A percentile compares a stretch with the other conserved stretches of the same genome.
These are phyloP conservation scores for Amitus sp. DNA, from an alignment of 2,888 invertebrate species.

Conservation along the genomic window DNA sequence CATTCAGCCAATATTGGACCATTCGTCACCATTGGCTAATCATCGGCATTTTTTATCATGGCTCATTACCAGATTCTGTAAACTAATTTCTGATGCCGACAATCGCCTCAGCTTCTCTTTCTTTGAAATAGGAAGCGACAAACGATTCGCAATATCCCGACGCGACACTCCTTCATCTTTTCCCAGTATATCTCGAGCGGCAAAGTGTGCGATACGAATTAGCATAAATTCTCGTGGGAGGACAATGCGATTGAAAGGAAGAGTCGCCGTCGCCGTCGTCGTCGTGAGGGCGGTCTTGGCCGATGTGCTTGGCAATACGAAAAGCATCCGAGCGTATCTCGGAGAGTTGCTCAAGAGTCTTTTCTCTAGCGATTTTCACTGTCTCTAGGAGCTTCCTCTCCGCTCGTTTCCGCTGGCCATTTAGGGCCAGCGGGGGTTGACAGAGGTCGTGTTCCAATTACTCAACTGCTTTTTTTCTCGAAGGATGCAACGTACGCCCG, in stretches of 20 bases:
- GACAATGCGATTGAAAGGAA: slow-evolving; percentile 30
- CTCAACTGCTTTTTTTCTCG: slow-evolving; percentile 52
- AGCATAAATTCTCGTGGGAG: slow-evolving; percentile 58
- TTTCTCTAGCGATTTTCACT: slow-evolving; percentile 18
- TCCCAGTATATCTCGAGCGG: slow-evolving; percentile 46
- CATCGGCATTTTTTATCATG: too few relatives aligned
- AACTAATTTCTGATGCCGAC: too few relatives aligned
- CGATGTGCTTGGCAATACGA: slow-evolving; percentile 39
- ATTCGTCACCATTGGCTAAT: too few relatives aligned
- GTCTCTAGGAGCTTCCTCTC: slow-evolving; percentile 29
- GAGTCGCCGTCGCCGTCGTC: slow-evolving; percentile 10
- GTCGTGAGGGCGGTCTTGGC: slow-evolving; percentile 31
- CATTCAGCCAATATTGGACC: too few relatives aligned
- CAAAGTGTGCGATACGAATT: slow-evolving; percentile 44
- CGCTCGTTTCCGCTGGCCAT: slow-evolving; percentile 60
- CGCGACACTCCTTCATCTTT: slow-evolving; percentile 34
- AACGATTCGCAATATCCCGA: slow-evolving; percentile 24
- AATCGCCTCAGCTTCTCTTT: not conserved
- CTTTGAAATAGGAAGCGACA: slow-evolving; percentile 3
- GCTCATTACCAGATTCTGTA: too few relatives aligned
- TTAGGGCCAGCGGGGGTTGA: slow-evolving; percentile 61
- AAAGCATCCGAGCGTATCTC: slow-evolving; percentile 35
- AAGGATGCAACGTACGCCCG: slow-evolving; percentile 59
- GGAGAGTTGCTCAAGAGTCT: slow-evolving; percentile 33
- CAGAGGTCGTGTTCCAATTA: slow-evolving; percentile 64